Conservation (phyloP, 2,113 vertebrate species). For the Sturnus vulgaris region DNA sequence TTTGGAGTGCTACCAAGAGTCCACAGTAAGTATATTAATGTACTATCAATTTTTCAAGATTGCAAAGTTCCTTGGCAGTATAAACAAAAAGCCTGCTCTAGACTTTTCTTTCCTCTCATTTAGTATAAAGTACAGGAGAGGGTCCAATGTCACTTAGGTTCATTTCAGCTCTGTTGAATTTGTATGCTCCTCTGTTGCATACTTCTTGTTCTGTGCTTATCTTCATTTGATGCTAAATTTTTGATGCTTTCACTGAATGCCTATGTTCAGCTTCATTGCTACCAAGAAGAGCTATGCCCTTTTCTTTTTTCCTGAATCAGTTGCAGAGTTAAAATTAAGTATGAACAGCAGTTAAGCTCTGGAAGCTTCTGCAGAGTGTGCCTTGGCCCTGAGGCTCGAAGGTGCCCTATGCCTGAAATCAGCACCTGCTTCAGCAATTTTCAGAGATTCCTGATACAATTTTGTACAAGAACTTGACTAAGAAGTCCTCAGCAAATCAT, state of each 20-base stretch:
- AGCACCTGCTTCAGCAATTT: not conserved
- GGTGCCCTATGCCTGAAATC: not conserved
- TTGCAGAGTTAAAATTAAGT: not conserved
- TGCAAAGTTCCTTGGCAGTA: not conserved
- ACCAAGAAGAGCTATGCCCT: not conserved
- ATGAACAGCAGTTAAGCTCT: not conserved
- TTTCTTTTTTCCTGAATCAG: not conserved
- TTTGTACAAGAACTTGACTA: not conserved
- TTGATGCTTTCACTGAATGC: not conserved
- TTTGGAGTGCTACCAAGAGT: not conserved
- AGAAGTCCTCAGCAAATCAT: not conserved
- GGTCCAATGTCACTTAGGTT: not conserved
- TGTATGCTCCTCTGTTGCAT: not conserved
- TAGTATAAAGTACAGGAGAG: not conserved
- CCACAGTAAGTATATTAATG: not conserved
- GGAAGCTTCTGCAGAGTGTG: not conserved
- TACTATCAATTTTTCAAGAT: not conserved
- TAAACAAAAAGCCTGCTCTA: not conserved
- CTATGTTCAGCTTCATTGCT: not conserved
- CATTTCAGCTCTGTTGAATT: not conserved
- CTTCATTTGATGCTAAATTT: not conserved
- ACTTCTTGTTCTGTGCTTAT: not conserved
- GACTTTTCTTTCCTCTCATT: not conserved
- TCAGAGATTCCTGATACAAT: not conserved
- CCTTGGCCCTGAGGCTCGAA: not conserved